Evolutionary conservation across 2,888 invertebrate genomes (phyloP), one percentile per base, ranked within the genome.

Genomic region (Lasioglossum marginatum): DNA sequence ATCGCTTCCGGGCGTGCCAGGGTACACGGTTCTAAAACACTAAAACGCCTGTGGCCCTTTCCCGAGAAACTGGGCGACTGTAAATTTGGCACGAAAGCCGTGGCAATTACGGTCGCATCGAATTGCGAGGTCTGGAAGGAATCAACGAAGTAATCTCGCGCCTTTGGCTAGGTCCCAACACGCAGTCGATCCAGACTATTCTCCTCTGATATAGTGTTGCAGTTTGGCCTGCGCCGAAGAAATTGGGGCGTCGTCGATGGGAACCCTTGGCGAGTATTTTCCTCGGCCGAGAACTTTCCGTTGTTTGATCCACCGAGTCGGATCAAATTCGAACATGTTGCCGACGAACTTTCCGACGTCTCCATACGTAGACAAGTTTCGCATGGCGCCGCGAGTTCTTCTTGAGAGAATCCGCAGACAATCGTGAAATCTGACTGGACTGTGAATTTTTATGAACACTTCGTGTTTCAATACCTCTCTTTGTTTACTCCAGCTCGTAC

Each of bases 61-160:
- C 43, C 23, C 31, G 52, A 19, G 73, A 60, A 86, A 73, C 63
- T 73, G 60, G 34, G 27, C 77, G 79, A 43, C 48, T 52, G 57
- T 87, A 82, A 77, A 89, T 89, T 89, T 86, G 82, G 79, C 83
- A 74, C 63, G 77, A 75, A 19, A 85, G 83, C 78, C 66, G n/a
- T 23, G 83, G 82, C 82, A 88, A 89, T 90, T 89, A 89, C 77
- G 88, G 85, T 81, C 90, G 84, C 81, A 80, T 81, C 71, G 83
- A 90, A 86, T 85, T 82, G 81, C 0, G 57, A 57, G 68, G 80
- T 74, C 82, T 70, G 79, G 79, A 82, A 76, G 77, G 84, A 83
- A 88, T 85, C 83, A 79, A 85, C 82, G 75, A 89, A 81, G 89
- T 79, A 89, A 90, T 90, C 89, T 88, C 83, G 52, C 79, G 75